Percentiles rank a stretch among this genome's conserved stretches.
Evolutionary conservation across 2,888 invertebrate species (phyloP).

Genomic region (Chymomyza amoena): DNA sequence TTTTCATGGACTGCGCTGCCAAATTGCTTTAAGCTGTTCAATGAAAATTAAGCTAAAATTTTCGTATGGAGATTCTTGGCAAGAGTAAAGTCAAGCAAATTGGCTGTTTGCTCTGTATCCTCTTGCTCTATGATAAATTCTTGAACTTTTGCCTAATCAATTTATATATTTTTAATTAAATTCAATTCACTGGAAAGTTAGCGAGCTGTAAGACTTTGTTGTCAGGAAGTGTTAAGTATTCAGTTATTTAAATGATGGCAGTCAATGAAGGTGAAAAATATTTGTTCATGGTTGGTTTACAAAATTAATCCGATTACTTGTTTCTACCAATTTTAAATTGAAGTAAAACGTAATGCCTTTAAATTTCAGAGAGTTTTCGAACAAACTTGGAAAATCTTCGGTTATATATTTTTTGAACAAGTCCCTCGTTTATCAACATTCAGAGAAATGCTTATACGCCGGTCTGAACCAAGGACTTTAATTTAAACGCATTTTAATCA

Average conservation of each 20-base stretch:
- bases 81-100: not conserved
- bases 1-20: no score
- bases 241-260: conserved; percentile 12
- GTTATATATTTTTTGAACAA: no score
- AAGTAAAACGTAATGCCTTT: no score
- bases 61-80: not conserved
- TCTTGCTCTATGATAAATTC: conserved; percentile 18
- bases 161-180: conserved; percentile 67
- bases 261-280: conserved; percentile 6
- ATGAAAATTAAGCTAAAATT: conserved; percentile 29
- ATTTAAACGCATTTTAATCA: no score
- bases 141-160: conserved; percentile 52
- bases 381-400: no score
- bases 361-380: no score
- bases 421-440: no score
- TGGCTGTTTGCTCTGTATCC: conserved; percentile 38
- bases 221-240: conserved; percentile 25
- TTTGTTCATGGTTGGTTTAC: no score
- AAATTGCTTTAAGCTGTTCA: conserved; percentile 21
- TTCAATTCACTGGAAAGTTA: conserved; percentile 55
- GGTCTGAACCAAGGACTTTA: no score
- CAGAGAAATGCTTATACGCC: no score
- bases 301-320: no score
- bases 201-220: conserved; percentile 16
- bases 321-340: no score